A percentile compares a stretch with the other conserved stretches of the same genome.
These are phyloP conservation scores for Diaphora mendica DNA, from an alignment of 2,888 invertebrate genomes.

Conservation along the genomic window DNA sequence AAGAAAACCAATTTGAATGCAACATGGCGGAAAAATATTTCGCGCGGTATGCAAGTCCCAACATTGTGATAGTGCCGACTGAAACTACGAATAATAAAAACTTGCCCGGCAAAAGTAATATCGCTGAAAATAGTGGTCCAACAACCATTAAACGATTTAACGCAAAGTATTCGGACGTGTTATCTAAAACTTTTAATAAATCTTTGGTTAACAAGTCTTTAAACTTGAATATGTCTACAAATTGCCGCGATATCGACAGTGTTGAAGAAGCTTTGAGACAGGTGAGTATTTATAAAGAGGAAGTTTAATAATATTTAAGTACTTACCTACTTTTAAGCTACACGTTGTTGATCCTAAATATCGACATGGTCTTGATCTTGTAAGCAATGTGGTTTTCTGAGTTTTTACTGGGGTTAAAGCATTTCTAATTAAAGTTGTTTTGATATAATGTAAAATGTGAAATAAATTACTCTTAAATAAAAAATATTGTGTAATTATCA, in stretches of 20 bases:
- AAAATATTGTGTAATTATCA: too few species aligned
- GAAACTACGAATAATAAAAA: background rate
- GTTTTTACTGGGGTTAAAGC: too few species aligned
- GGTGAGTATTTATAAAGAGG: conserved; percentile 3
- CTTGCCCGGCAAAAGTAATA: background rate
- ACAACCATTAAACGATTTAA: background rate
- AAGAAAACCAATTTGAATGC: background rate
- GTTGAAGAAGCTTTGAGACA: conserved; percentile 9
- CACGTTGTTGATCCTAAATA: too few species aligned
- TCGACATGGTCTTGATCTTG: too few species aligned
- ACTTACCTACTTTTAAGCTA: too few species aligned
- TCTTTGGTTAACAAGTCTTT: background rate
- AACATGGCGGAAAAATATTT: conserved; percentile 11
- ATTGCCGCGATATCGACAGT: background rate
- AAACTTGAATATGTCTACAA: background rate
- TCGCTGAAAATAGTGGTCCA: background rate
- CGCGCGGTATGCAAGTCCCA: conserved; percentile 46
- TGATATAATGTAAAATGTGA: too few species aligned
- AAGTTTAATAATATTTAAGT: too few species aligned
- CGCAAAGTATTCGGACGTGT: background rate
- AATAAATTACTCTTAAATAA: too few species aligned
- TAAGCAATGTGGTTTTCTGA: too few species aligned
- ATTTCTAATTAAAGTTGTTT: too few species aligned
- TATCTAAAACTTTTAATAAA: background rate
- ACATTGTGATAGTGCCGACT: conserved; percentile 54